A percentile compares a stretch with the other conserved stretches of the same genome.
Evolutionary conservation across 2,888 invertebrate species (phyloP).

Genomic region (Sphinx pinastri): DNA sequence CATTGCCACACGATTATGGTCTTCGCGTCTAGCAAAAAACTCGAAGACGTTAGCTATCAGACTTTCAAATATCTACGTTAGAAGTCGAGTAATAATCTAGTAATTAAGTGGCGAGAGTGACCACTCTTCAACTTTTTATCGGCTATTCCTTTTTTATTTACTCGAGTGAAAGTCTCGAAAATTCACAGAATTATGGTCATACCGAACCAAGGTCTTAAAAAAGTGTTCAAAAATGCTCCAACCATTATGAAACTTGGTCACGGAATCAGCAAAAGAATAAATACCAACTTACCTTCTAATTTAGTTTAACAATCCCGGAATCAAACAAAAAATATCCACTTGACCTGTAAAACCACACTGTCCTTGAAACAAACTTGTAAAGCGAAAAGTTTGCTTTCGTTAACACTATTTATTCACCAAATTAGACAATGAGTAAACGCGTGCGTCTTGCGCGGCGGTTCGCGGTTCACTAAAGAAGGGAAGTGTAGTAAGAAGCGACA

Average conservation of each 20-base stretch:
- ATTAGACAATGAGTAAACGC: conserved; percentile 46
- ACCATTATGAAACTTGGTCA: neutral
- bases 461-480: conserved; percentile 72
- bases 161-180: conserved; percentile 44
- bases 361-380: conserved; percentile 63
- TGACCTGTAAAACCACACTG: conserved; percentile 57
- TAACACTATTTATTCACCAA: conserved; percentile 55
- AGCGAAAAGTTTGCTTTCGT: conserved; percentile 26
- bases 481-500: conserved; percentile 73
- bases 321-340: conserved; percentile 60
- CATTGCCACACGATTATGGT: neutral
- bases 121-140: conserved; percentile 38
- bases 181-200: conserved; percentile 37
- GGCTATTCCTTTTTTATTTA: conserved; percentile 49
- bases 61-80: conserved; percentile 11
- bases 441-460: conserved; percentile 55
- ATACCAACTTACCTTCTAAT: conserved; percentile 49
- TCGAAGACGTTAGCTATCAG: neutral
- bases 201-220: neutral
- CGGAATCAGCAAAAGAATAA: conserved; percentile 2
- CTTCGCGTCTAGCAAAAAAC: neutral
- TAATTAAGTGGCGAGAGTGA: conserved; percentile 29
- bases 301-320: conserved; percentile 68
- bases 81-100: neutral
- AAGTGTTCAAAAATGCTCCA: neutral